Evolutionary conservation across 2,113 vertebrate species (phyloP).

Genomic region (Petroica traversi): DNA sequence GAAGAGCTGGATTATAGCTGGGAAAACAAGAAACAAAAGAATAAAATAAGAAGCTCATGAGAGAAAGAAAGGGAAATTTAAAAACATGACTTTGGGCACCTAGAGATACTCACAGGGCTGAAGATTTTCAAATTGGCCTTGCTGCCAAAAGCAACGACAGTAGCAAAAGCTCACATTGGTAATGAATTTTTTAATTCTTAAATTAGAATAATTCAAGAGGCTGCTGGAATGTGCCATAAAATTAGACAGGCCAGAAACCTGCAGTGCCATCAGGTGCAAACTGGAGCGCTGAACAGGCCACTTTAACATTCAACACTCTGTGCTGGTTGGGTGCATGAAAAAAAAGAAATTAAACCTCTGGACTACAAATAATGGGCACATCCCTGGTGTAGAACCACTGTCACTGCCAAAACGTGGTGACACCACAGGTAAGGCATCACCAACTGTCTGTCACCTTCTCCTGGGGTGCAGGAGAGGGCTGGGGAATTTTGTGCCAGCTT

Average conservation of each 20-base stretch:
- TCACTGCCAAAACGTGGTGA: background rate
- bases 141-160: background rate
- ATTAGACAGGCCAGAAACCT: background rate
- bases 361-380: background rate
- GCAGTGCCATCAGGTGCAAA: background rate
- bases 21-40: background rate
- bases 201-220: background rate
- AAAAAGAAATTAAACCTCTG: background rate
- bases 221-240: background rate
- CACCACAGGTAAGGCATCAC: background rate
- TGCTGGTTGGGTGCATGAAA: background rate
- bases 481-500: background rate
- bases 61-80: background rate
- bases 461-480: background rate
- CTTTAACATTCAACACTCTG: background rate
- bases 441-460: background rate
- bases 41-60: background rate
- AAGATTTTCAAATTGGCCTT: constrained; percentile 2
- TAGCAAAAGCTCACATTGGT: background rate
- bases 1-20: background rate
- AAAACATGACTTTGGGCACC: background rate
- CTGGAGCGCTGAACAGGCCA: background rate
- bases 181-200: background rate
- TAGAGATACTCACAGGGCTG: background rate
- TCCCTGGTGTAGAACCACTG: background rate